Conservation (phyloP, 2,797 vertebrate genomes). For the Melanotaenia pygmaea region DNA sequence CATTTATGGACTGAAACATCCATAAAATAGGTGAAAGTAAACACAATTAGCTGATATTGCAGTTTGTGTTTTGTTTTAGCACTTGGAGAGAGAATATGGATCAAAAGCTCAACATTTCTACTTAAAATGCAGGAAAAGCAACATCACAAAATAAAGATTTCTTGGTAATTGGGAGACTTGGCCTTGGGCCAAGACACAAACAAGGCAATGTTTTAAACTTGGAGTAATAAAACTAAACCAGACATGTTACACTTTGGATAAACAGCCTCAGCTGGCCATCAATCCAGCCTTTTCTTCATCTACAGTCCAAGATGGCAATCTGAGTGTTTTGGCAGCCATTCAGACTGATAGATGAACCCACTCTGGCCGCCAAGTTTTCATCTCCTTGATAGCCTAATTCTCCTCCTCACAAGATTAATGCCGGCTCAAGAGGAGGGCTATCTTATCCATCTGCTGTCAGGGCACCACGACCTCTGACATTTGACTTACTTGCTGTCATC, state of each 20-base stretch:
- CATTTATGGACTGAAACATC: background rate
- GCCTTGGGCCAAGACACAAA: background rate
- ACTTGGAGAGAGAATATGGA: background rate
- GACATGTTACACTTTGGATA: background rate
- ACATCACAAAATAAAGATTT: background rate
- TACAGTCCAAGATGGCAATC: constrained; percentile 34
- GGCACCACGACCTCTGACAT: constrained; percentile 28
- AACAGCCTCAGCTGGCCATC: constrained; percentile 8
- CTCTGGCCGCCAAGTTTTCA: constrained; percentile 24
- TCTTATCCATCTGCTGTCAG: constrained; percentile 26
- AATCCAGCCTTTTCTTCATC: constrained; percentile 18
- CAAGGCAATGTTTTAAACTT: background rate
- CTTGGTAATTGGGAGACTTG: background rate
- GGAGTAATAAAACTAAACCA: background rate
- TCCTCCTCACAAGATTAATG: constrained; percentile 32
- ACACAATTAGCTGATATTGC: background rate
- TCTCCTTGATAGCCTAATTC: constrained; percentile 29
- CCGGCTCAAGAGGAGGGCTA: constrained; percentile 4
- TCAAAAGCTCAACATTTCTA: background rate
- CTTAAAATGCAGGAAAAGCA: background rate
- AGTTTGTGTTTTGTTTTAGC: background rate
- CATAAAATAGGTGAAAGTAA: background rate
- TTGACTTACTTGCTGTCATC: constrained; percentile 13
- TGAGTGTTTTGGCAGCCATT: constrained; percentile 48
- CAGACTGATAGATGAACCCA: constrained; percentile 44